Evolutionary conservation across 1,140 invertebrate genomes (phyloP).

Genomic region (Callitettix versicolor): DNA sequence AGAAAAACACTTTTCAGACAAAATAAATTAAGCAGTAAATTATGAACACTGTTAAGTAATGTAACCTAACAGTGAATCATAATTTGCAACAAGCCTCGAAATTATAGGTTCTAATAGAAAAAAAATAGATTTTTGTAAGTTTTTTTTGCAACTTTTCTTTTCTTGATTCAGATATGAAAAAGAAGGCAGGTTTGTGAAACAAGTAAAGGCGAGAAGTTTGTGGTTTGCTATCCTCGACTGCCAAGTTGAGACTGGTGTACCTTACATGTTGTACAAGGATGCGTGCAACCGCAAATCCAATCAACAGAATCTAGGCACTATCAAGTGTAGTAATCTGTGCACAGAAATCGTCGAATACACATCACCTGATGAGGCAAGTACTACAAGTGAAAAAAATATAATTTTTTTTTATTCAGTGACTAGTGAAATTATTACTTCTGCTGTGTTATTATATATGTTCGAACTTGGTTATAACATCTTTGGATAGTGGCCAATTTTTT

Average conservation of each 20-base stretch:
- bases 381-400: neutral
- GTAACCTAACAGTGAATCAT: no score
- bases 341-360: conserved; percentile 96
- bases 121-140: no score
- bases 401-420: no score
- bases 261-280: conserved; percentile 98
- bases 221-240: conserved; percentile 93
- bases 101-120: no score
- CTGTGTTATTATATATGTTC: no score
- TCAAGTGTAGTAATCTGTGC: conserved; percentile 96
- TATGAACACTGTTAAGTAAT: conserved; percentile 12
- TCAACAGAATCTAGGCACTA: conserved; percentile 97
- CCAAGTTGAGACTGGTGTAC: conserved; percentile 96
- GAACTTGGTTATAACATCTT: no score
- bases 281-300: conserved; percentile 95
- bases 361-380: conserved; percentile 64
- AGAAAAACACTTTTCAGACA: no score
- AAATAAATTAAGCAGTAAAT: conserved; percentile 7
- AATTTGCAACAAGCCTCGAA: no score
- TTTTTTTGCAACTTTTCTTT: no score
- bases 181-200: conserved; percentile 61
- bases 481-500: no score
- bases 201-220: conserved; percentile 76
- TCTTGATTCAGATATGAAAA: conserved; percentile 77
- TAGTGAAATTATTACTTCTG: no score